These are phyloP conservation scores for Tanaodytes sp. DNA, from an alignment of 2,888 invertebrate species.

Conservation along the genomic window DNA sequence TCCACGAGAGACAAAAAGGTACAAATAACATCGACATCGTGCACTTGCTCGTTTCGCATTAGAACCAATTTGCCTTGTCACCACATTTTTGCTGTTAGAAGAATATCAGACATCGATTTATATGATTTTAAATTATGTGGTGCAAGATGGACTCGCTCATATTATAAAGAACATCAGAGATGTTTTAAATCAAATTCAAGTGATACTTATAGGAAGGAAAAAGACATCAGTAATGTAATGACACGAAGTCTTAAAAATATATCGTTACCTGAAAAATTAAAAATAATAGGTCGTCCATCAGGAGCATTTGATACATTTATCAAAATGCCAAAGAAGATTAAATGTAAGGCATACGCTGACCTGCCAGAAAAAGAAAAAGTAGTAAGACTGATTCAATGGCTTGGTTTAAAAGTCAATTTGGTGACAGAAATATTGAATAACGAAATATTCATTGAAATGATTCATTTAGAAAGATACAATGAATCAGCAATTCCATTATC, in stretches of 20 bases:
- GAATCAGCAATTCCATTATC: too few species aligned
- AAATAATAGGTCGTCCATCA: conserved; percentile 2
- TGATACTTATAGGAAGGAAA: neutral
- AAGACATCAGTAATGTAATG: neutral
- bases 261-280: conserved; percentile 1
- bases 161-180: neutral
- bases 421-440: too few species aligned
- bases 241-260: neutral
- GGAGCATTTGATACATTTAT: conserved; percentile 2
- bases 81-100: neutral
- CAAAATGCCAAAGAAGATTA: neutral
- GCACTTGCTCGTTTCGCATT: neutral
- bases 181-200: neutral
- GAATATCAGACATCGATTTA: neutral
- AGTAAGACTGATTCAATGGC: neutral
- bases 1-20: neutral
- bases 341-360: neutral
- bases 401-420: too few species aligned
- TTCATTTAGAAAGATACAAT: too few species aligned
- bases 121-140: neutral
- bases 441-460: too few species aligned
- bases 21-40: neutral
- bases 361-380: conserved; percentile 2
- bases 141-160: neutral
- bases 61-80: neutral